These are phyloP conservation scores for Galerucella pusilla DNA, from an alignment of 2,888 invertebrate genomes.

Conservation along the genomic window DNA sequence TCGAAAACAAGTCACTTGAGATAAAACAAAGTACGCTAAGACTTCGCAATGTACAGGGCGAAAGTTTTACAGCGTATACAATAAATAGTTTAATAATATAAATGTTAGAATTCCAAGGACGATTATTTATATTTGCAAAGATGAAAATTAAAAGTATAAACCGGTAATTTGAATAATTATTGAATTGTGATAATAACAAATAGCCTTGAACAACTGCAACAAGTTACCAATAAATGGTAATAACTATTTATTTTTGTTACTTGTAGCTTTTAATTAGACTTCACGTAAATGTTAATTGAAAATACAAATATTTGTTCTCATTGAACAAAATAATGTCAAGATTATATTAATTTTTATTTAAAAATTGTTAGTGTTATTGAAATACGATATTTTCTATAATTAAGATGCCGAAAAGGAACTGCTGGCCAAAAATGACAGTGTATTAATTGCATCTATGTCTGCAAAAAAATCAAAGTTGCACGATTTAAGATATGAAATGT, in stretches of 20 bases:
- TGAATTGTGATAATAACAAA: neutral
- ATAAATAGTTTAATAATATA: too few relatives aligned
- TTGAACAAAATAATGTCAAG: constrained; percentile 7
- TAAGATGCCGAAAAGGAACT: too few relatives aligned
- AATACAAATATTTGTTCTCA: constrained; percentile 1
- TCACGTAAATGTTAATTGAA: neutral
- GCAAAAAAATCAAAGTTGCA: too few relatives aligned
- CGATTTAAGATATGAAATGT: too few relatives aligned
- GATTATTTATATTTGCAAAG: neutral
- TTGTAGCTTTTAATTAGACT: neutral
- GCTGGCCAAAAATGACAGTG: too few relatives aligned
- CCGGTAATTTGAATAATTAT: neutral
- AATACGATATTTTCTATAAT: too few relatives aligned
- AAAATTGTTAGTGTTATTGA: neutral
- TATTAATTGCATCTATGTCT: too few relatives aligned
- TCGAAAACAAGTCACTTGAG: constrained; percentile 4
- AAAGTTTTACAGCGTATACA: too few relatives aligned
- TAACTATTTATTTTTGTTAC: neutral
- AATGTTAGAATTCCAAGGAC: too few relatives aligned
- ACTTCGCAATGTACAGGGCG: constrained; percentile 3
- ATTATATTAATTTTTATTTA: neutral
- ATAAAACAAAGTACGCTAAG: neutral
- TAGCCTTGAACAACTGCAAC: neutral
- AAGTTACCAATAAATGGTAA: neutral
- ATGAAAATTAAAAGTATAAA: neutral